These are phyloP conservation scores for Sclerurus mexicanus DNA, from an alignment of 2,113 vertebrate genomes.

Conservation along the genomic window DNA sequence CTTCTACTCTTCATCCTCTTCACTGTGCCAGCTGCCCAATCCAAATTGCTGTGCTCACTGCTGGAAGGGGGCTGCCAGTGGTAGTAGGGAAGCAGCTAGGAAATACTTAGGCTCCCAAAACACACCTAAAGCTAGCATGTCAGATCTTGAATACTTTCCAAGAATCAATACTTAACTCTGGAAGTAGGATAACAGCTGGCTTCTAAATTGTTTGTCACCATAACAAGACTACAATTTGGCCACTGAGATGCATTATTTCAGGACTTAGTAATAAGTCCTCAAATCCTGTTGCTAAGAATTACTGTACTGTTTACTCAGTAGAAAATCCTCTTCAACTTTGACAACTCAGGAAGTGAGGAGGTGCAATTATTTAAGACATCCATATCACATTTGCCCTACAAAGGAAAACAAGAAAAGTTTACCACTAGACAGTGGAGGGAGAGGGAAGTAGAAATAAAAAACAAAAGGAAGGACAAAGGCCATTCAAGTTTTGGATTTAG, in stretches of 20 bases:
- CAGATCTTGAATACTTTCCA: not conserved
- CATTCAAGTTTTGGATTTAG: not conserved
- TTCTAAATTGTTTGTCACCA: not conserved
- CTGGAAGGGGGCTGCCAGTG: fast-evolving
- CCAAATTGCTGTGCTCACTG: not conserved
- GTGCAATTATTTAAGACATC: not conserved
- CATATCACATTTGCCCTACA: not conserved
- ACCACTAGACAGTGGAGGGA: not conserved
- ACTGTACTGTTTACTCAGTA: not conserved
- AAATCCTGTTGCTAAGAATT: not conserved
- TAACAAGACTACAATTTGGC: not conserved
- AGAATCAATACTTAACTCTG: not conserved
- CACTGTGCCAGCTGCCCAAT: not conserved
- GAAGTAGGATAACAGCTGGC: not conserved
- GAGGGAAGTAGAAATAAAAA: not conserved
- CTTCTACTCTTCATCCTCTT: not conserved
- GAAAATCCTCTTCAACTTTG: conserved; percentile 6
- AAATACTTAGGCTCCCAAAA: not conserved
- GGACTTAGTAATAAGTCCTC: not conserved
- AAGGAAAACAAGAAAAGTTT: not conserved
- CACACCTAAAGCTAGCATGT: not conserved
- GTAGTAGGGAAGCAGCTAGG: not conserved
- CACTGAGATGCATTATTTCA: not conserved
- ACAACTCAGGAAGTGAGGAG: not conserved
- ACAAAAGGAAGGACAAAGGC: not conserved